phyloP scores from a whole-genome alignment of 2,888 invertebrate genomes.

The Dynastes hyllus region DNA sequence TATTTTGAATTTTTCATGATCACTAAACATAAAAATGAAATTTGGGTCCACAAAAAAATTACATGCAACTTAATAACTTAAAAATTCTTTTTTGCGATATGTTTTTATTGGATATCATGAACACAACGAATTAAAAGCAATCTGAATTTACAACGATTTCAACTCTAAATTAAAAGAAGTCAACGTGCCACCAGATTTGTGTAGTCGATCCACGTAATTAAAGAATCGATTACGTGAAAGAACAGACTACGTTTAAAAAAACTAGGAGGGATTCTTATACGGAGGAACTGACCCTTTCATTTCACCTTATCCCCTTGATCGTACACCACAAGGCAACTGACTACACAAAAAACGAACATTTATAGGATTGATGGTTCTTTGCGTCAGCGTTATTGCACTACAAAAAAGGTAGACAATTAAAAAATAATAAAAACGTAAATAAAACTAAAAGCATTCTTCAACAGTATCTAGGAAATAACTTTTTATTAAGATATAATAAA shows the following conservation, averaged over 20 bases:
- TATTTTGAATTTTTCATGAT: no score
- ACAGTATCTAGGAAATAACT: background rate
- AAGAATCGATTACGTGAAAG: slow-evolving; percentile 61
- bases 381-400: background rate
- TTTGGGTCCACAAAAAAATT: no score
- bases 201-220: slow-evolving; percentile 61
- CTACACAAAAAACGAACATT: background rate
- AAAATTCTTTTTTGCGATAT: no score
- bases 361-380: background rate
- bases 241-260: slow-evolving; percentile 50
- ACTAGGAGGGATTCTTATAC: slow-evolving; percentile 8
- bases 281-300: slow-evolving; percentile 38
- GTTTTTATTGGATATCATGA: background rate
- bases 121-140: background rate
- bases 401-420: slow-evolving; percentile 1
- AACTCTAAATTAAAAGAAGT: slow-evolving; percentile 3
- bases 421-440: slow-evolving; percentile 25
- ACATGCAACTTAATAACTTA: no score
- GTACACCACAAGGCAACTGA: slow-evolving; percentile 1
- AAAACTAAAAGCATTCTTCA: slow-evolving; percentile 39
- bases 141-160: background rate
- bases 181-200: slow-evolving; percentile 41
- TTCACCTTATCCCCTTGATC: slow-evolving; percentile 20
- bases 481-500: slow-evolving; percentile 28
- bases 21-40: no score